A percentile compares a stretch with the other conserved stretches of the same genome.
Conservation (phyloP, 2,888 invertebrate genomes). For the Drosophila nigricruria region DNA sequence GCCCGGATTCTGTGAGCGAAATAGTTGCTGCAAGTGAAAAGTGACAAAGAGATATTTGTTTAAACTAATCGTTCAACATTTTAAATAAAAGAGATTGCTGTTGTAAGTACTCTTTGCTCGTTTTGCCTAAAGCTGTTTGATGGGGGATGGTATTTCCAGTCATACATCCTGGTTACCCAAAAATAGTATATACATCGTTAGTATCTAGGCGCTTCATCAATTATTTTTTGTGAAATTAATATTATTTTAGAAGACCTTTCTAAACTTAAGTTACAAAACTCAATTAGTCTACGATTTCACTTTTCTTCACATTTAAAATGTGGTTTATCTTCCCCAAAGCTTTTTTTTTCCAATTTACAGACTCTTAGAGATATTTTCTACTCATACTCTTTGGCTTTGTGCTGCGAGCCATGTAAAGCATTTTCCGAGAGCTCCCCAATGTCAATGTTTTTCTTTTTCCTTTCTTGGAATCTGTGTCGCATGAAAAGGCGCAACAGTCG, state of each 20-base stretch:
- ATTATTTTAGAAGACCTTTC: background rate
- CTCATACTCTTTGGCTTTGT: conserved; percentile 12
- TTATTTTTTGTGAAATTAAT: background rate
- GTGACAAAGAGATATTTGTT: background rate
- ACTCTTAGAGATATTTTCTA: background rate
- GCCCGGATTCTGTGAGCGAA: conserved; percentile 93
- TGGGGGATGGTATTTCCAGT: too few relatives aligned
- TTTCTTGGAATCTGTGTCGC: conserved; percentile 24
- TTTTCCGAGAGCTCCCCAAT: conserved; percentile 16
- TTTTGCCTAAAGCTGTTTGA: background rate
- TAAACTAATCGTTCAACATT: background rate
- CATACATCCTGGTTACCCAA: background rate
- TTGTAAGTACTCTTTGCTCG: conserved; percentile 21
- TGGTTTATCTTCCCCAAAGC: background rate
- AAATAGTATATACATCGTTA: too few relatives aligned
- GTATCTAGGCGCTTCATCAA: too few relatives aligned
- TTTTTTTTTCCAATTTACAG: background rate
- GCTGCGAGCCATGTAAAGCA: conserved; percentile 53
- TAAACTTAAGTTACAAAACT: background rate
- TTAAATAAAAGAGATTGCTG: background rate
- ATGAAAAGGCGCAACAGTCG: conserved; percentile 53
- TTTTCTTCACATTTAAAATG: background rate
- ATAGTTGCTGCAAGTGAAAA: conserved; percentile 89
- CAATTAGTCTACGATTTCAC: background rate
- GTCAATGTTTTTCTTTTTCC: conserved; percentile 35